These are phyloP conservation scores for Petrolisthes manimaculis DNA, from an alignment of 2,888 invertebrate genomes.

Conservation along the genomic window DNA sequence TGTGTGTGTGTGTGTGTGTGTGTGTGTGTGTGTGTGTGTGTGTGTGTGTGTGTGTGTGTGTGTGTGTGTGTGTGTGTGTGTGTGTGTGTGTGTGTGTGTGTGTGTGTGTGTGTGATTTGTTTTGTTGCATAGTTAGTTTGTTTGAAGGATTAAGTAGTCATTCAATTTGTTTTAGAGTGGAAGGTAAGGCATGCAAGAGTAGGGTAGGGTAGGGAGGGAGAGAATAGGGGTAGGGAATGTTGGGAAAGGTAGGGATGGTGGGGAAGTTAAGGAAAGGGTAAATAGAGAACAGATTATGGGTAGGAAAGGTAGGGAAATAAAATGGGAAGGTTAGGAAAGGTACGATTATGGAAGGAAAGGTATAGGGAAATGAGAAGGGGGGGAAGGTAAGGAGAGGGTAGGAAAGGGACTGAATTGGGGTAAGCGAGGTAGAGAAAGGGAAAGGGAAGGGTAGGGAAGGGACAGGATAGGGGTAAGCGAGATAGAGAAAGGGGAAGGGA, in stretches of 20 bases:
- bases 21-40: too few species aligned
- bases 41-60: too few species aligned
- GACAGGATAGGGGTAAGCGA: too few species aligned
- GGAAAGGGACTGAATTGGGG: conserved; percentile 7
- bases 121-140: too few species aligned
- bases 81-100: too few species aligned
- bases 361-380: not conserved
- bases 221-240: not conserved
- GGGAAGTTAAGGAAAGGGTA: not conserved
- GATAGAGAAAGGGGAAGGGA: not conserved
- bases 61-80: too few species aligned
- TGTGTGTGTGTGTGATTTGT: too few species aligned
- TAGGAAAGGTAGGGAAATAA: not conserved
- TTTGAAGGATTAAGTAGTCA: too few species aligned
- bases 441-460: not conserved
- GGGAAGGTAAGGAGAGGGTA: not conserved
- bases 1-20: too few species aligned
- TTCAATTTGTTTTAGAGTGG: too few species aligned
- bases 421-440: conserved; percentile 16
- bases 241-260: not conserved
- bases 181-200: not conserved
- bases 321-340: too few species aligned
- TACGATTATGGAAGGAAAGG: not conserved
- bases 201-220: not conserved
- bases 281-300: not conserved